phyloP scores from a whole-genome alignment of 2,113 vertebrate genomes.

The Alligator sinensis region DNA sequence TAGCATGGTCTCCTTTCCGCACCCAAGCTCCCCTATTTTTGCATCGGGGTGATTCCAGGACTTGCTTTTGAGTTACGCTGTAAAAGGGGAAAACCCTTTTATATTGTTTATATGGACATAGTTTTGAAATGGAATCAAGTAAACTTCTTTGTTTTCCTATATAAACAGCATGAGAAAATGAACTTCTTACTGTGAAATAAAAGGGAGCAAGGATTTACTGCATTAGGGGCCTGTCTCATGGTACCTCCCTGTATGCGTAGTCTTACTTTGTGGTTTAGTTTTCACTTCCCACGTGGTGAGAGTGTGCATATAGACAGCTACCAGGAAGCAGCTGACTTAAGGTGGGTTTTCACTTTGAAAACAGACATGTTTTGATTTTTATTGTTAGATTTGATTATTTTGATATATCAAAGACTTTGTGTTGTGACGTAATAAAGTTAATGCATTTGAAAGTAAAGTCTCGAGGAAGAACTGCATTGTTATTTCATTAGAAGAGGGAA shows the following conservation, averaged over 20 bases:
- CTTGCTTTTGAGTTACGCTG: rapidly evolving
- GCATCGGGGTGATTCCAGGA: not conserved
- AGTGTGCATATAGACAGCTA: no score
- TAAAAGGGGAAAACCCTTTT: not conserved
- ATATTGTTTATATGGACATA: not conserved
- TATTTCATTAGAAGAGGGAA: not conserved
- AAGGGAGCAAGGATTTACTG: no score
- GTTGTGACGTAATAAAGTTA: not conserved
- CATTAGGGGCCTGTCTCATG: no score
- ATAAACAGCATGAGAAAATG: no score
- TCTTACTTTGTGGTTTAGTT: no score
- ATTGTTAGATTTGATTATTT: not conserved
- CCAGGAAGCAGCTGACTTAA: no score
- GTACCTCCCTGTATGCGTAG: no score
- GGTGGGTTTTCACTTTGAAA: not conserved
- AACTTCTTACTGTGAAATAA: no score
- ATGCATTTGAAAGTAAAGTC: not conserved
- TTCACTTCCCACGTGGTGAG: no score
- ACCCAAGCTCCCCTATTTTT: not conserved
- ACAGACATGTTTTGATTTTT: not conserved
- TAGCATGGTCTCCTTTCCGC: not conserved
- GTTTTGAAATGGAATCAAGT: not conserved
- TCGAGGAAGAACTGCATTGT: not conserved
- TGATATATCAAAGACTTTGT: not conserved
- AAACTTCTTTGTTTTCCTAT: not conserved